A percentile compares a stretch with the other conserved stretches of the same genome.
These are phyloP conservation scores for Drosophila macrospina DNA, from an alignment of 2,888 invertebrate species.

Conservation along the genomic window DNA sequence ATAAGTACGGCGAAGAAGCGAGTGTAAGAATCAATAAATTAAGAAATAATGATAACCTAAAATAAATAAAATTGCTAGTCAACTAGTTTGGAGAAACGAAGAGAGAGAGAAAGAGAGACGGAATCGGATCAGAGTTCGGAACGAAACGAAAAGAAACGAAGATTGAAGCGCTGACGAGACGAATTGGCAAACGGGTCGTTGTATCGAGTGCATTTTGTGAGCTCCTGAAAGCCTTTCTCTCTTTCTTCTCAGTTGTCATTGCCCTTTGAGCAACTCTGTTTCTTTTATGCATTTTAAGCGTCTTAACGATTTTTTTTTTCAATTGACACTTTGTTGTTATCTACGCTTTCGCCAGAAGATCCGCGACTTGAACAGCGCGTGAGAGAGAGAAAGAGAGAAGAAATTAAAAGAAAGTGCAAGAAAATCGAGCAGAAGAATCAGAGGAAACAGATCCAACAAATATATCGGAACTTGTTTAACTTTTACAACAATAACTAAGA, in stretches of 20 bases:
- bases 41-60: slow-evolving; percentile 69
- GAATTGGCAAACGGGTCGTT: slow-evolving; percentile 24
- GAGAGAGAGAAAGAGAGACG: slow-evolving; percentile 6
- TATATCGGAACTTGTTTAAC: slow-evolving; percentile 52
- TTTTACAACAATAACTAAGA: slow-evolving; percentile 51
- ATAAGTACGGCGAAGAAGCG: slow-evolving; percentile 3
- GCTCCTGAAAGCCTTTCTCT: slow-evolving; percentile 31
- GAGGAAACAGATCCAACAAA: slow-evolving; percentile 11
- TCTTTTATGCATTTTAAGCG: slow-evolving; percentile 22
- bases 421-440: slow-evolving; percentile 17
- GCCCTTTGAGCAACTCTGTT: slow-evolving; percentile 12
- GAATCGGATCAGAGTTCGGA: slow-evolving; percentile 5
- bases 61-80: slow-evolving; percentile 70
- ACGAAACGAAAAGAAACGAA: slow-evolving; percentile 3
- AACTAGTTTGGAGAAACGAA: slow-evolving; percentile 48
- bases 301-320: slow-evolving; percentile 7
- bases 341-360: slow-evolving; percentile 47
- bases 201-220: slow-evolving; percentile 44
- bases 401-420: slow-evolving; percentile 49
- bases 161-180: slow-evolving; percentile 15
- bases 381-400: background rate
- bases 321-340: slow-evolving; percentile 27
- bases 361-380: background rate
- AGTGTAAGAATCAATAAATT: slow-evolving; percentile 25
- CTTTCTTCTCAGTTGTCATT: slow-evolving; percentile 1